These are phyloP conservation scores for Gonocerus acuteangulatus DNA, from an alignment of 2,888 invertebrate species.

Conservation along the genomic window DNA sequence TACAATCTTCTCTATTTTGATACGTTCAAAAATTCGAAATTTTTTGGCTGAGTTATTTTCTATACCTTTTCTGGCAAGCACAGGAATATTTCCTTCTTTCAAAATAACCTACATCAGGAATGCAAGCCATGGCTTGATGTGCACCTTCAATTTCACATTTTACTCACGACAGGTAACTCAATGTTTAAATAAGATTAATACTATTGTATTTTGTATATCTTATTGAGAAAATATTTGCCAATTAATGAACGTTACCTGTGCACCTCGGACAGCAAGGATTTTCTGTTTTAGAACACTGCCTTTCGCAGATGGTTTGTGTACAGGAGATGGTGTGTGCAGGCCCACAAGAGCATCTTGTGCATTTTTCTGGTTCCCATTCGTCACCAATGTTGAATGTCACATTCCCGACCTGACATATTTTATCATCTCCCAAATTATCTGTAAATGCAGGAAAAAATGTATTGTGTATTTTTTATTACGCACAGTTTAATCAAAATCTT, in stretches of 20 bases:
- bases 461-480: background rate
- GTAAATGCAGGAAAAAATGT: background rate
- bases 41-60: too few relatives aligned
- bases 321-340: constrained; percentile 34
- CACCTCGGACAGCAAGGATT: constrained; percentile 35
- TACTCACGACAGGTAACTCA: too few relatives aligned
- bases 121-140: too few relatives aligned
- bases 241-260: constrained; percentile 32
- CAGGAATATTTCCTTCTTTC: too few relatives aligned
- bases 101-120: too few relatives aligned
- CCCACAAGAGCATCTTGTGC: constrained; percentile 45
- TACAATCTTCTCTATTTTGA: too few relatives aligned
- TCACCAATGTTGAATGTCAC: constrained; percentile 38
- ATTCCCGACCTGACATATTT: constrained; percentile 38
- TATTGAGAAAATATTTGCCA: too few relatives aligned
- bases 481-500: background rate
- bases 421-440: constrained; percentile 29
- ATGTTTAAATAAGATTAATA: too few relatives aligned
- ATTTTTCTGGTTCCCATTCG: constrained; percentile 45
- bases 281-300: constrained; percentile 31
- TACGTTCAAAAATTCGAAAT: too few relatives aligned
- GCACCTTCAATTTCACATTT: too few relatives aligned
- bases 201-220: too few relatives aligned
- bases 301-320: constrained; percentile 34
- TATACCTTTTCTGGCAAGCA: too few relatives aligned